Evolutionary conservation across 1,140 invertebrate species (phyloP).

Genomic region (Orussus abietinus): DNA sequence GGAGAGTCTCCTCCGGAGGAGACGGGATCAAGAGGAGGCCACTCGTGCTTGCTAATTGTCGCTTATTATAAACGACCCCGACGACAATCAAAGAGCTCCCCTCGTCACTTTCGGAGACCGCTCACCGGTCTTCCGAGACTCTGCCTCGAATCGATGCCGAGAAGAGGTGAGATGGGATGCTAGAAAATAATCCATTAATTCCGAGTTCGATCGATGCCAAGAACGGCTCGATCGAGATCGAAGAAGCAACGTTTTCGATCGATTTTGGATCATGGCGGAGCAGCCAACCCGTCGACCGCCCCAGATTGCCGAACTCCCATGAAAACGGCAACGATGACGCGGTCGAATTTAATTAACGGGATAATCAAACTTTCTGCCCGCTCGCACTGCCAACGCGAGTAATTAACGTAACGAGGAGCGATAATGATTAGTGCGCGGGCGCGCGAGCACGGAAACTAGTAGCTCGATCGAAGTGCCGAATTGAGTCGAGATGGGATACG

Average conservation of each 20-base stretch:
- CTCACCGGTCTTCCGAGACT: slow-evolving; percentile 11
- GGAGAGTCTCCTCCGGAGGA: slow-evolving; percentile 2
- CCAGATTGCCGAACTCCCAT: too few species aligned
- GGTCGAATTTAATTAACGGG: slow-evolving; percentile 43
- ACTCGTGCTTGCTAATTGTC: slow-evolving; percentile 37
- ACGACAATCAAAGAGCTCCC: slow-evolving; percentile 27
- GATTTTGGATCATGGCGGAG: too few species aligned
- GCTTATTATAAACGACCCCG: slow-evolving; percentile 48
- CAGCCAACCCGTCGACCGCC: too few species aligned
- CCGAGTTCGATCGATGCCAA: slow-evolving; percentile 21
- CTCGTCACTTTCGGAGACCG: slow-evolving; percentile 11
- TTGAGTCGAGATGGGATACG: too few species aligned
- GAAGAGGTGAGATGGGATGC: slow-evolving; percentile 7
- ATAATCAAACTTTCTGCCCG: slow-evolving; percentile 41
- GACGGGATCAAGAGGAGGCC: slow-evolving; percentile 7
- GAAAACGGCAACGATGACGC: too few species aligned
- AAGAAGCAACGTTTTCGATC: too few species aligned
- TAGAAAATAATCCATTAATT: too few species aligned
- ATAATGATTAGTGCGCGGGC: too few species aligned
- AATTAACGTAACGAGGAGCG: slow-evolving; percentile 37
- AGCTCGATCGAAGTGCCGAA: too few species aligned
- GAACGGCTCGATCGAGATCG: slow-evolving; percentile 20
- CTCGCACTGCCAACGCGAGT: slow-evolving; percentile 21
- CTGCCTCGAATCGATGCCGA: slow-evolving; percentile 14
- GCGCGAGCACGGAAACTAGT: too few species aligned